Evolutionary conservation across 2,797 vertebrate genomes (phyloP).

Genomic region (Echiichthys vipera): DNA sequence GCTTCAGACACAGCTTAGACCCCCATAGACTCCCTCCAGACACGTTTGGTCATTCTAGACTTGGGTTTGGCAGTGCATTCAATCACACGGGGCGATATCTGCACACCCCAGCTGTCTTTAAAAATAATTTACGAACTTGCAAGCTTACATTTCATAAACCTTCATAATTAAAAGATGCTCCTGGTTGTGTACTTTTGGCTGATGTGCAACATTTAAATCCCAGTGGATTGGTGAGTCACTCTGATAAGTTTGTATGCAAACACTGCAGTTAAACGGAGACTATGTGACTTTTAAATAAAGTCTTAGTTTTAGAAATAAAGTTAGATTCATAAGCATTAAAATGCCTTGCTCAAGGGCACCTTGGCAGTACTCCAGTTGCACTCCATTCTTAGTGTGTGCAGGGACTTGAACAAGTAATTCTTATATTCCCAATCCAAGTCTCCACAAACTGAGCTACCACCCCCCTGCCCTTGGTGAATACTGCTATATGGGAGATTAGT

Average conservation of each 20-base stretch:
- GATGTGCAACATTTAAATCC: not conserved
- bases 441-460: no score
- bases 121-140: not conserved
- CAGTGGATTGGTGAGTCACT: not conserved
- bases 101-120: constrained; percentile 24
- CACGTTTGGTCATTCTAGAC: constrained; percentile 8
- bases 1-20: constrained; percentile 36
- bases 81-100: constrained; percentile 33
- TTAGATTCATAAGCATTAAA: not conserved
- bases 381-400: no score
- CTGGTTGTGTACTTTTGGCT: not conserved
- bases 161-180: constrained; percentile 3
- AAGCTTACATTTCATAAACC: not conserved
- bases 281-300: not conserved
- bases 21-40: constrained; percentile 5
- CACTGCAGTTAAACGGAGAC: not conserved
- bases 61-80: constrained; percentile 1
- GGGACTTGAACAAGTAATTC: no score
- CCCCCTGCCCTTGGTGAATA: no score
- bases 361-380: no score
- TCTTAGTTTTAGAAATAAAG: not conserved
- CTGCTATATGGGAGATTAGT: not conserved
- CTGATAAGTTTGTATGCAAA: not conserved
- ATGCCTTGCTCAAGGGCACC: not conserved
- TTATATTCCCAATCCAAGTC: no score